phyloP scores from a whole-genome alignment of 2,797 vertebrate genomes.

The Lithobates pipiens region DNA sequence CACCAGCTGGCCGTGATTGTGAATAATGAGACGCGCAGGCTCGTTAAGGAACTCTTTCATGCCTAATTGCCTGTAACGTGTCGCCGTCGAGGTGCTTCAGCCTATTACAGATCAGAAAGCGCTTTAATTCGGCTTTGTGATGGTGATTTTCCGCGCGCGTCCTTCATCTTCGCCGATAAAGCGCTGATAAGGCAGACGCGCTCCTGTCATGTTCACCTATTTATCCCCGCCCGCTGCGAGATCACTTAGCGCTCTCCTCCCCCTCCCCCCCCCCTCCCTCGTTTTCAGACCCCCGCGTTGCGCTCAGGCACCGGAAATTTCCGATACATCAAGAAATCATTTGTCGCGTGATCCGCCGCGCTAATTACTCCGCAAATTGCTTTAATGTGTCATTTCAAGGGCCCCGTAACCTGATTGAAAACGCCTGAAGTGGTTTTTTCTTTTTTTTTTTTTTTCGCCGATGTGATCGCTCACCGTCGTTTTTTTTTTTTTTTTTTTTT shows the following conservation, averaged over 20 bases:
- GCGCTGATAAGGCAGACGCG: background rate
- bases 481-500: no score
- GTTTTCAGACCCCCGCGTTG: background rate
- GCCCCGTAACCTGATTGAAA: background rate
- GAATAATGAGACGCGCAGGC: no score
- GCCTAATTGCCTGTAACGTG: background rate
- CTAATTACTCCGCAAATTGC: background rate
- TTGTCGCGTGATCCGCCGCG: background rate
- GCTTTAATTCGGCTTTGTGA: background rate
- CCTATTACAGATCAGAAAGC: conserved; percentile 3
- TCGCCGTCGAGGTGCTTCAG: background rate
- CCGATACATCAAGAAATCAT: conserved; percentile 8
- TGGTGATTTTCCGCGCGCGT: background rate
- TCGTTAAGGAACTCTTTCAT: background rate
- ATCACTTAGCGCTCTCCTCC: conserved; percentile 4
- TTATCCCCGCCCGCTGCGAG: background rate
- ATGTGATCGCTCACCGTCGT: no score
- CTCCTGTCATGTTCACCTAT: background rate
- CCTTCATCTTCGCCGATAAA: background rate
- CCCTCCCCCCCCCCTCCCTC: background rate
- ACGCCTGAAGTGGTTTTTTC: background rate
- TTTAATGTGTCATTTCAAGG: background rate
- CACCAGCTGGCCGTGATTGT: no score
- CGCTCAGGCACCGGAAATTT: conserved; percentile 1
- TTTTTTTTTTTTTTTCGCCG: no score